Evolutionary conservation across 2,113 vertebrate genomes (phyloP), one percentile per base, ranked within the genome.

Genomic region (Larimichthys polyactis): DNA sequence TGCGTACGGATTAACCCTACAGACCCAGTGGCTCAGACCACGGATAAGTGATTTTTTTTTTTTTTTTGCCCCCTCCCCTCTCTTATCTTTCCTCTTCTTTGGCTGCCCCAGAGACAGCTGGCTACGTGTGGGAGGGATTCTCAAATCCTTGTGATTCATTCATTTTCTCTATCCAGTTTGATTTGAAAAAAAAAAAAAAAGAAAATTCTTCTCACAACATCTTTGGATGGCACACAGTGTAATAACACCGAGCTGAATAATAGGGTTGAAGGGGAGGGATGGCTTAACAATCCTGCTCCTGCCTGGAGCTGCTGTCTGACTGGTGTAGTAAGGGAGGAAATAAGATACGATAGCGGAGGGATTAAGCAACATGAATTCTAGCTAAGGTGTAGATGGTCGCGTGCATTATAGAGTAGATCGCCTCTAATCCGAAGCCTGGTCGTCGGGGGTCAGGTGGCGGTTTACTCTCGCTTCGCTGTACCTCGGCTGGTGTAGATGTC

Each of bases 401-500:
- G 62, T 54, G 64, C 63, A 11, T 52, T 40, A 58, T 49, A 3
- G 51, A 36, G 51, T 14, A 3, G 12, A 7, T 69, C 24, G 32
- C 24, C 36, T 58, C 51, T 68, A 51, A 75, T 68, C 67, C 7
- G 27, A 75, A 46, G 43, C 51, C 2, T 24, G 32, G 43, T 73
- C 24, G 2, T 15, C 27, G 3, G 1, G 40, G 22, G 29, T 43
- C 43, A 32, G n/a, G 54, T 27, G n/a, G 51, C 11, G 10, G 43
- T 59, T 40, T 17, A 11, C n/a, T 40, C 40, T 58, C 1, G 3
- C 19, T 12, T 46, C 11, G 3, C n/a, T 48, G 84, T 93, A 99
- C 98, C 98, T 94, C 97, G 95, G 85, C 97, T 99, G 88, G 97
- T 99, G 78, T 94, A 96, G 93, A 98, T 98, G 89, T 98, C 97